Percentiles rank a stretch among this genome's conserved stretches.
Conservation (phyloP, 2,888 invertebrate genomes). For the Euphydryas editha region DNA sequence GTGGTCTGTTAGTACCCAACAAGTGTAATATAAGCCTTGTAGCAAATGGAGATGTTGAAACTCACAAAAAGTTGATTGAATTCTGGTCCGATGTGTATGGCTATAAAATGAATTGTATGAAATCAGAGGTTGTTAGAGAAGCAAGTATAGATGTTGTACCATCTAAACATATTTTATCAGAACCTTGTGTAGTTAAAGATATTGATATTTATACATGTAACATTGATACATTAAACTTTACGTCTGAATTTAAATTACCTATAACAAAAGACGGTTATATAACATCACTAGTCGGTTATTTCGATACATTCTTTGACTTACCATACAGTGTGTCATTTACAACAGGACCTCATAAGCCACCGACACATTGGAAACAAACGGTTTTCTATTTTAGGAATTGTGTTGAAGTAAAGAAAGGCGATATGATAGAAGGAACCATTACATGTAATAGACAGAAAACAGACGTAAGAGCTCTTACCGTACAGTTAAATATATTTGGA, state of each 20-base stretch:
- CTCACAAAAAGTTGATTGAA: conserved; percentile 88
- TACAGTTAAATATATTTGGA: conserved; percentile 86
- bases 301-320: conserved; percentile 93
- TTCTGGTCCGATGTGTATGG: conserved; percentile 98
- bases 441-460: conserved; percentile 88
- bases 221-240: conserved; percentile 88
- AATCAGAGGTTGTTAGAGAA: conserved; percentile 91
- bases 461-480: conserved; percentile 89
- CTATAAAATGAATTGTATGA: conserved; percentile 96
- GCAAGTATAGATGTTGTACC: conserved; percentile 81
- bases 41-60: conserved; percentile 90
- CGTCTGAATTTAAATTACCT: conserved; percentile 86
- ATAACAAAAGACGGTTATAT: conserved; percentile 86
- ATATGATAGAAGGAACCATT: conserved; percentile 86
- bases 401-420: conserved; percentile 87
- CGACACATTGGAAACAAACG: conserved; percentile 98
- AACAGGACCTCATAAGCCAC: conserved; percentile 88
- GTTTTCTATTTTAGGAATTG: conserved; percentile 92
- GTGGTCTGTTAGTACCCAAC: conserved; percentile 92
- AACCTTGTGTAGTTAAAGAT: conserved; percentile 85
- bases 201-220: conserved; percentile 91
- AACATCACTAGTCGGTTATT: conserved; percentile 94
- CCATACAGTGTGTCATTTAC: conserved; percentile 87
- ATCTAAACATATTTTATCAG: conserved; percentile 86
- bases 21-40: conserved; percentile 91